Evolutionary conservation across 2,797 vertebrate species (phyloP).

Genomic region (Dicrostonyx torquatus): DNA sequence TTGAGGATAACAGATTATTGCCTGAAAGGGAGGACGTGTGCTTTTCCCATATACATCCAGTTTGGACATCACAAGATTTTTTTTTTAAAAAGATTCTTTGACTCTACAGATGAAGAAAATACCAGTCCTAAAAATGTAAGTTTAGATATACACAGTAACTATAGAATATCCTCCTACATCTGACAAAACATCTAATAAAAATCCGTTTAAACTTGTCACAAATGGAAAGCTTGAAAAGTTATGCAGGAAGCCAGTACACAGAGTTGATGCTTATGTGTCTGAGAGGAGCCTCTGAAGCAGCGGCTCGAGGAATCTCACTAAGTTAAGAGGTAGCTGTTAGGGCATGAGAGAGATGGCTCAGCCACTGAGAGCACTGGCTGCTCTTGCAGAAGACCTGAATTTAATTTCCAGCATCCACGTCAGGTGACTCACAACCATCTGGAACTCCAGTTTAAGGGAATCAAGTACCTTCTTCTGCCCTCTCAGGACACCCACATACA

Average conservation of each 20-base stretch:
- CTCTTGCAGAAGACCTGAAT: neutral
- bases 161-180: neutral
- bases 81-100: neutral
- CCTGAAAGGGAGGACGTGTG: neutral
- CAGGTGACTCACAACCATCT: no score
- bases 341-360: neutral
- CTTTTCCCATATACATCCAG: neutral
- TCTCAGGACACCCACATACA: neutral
- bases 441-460: neutral
- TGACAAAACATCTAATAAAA: neutral
- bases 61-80: neutral
- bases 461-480: neutral
- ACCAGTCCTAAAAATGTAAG: neutral
- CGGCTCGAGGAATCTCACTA: conserved; percentile 70
- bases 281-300: conserved; percentile 20
- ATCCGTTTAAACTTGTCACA: neutral
- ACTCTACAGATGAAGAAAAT: neutral
- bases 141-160: conserved; percentile 21
- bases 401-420: neutral
- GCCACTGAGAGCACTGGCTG: neutral
- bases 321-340: neutral
- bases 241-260: neutral
- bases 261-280: neutral
- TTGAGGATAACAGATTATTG: neutral
- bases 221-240: conserved; percentile 30